Base-by-base conservation (phyloP, 2,113 vertebrate species). In the Euleptes europaea region DNA sequence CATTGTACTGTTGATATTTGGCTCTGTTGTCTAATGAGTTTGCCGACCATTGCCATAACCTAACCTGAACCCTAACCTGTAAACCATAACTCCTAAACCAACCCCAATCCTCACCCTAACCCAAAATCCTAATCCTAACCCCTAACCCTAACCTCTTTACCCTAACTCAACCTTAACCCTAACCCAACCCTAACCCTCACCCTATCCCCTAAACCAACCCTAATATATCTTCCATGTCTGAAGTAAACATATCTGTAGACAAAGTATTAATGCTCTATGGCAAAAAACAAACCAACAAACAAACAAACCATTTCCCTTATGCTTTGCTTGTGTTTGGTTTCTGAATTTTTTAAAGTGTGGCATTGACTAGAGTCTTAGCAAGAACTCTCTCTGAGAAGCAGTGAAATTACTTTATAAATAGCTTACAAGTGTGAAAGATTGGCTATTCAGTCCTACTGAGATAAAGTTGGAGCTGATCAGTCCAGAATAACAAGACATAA, bases 361-460 rank as follows among this genome's bases (percentile, higher is more conserved):
- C 31, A n/a, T 0, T 72, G 82, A 82, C 83, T 86, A 82, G 76
- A 79, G 57, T 21, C 38, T 26, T 42, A 13, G 33, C 13, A 40
- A 42, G 69, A 79, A 38, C 63, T 71, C 77, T 7, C 72, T 82
- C 14, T 23, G 77, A 84, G 15, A 88, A 28, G 78, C 54, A 51
- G 65, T n/a, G 70, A 88, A 89, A 86, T 57, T 72, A 23, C 42
- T 51, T 23, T 67, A 84, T 49, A 88, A 90, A 85, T 84, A 91
- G 80, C 70, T 5, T 74, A 44, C 51, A 0, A 0, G 12, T 49
- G 77, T 1, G 33, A 84, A 82, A 78, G 0, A 70, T 63, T 26
- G 80, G 63, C 79, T 75, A 23, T 65, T 26, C 74, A 82, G 19
- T 75, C 69, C 73, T 63, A 7, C 51, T 86, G 38, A 44, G 57